Conservation (phyloP, 2,113 vertebrate genomes). For the Brachyhypopomus gauderio region DNA sequence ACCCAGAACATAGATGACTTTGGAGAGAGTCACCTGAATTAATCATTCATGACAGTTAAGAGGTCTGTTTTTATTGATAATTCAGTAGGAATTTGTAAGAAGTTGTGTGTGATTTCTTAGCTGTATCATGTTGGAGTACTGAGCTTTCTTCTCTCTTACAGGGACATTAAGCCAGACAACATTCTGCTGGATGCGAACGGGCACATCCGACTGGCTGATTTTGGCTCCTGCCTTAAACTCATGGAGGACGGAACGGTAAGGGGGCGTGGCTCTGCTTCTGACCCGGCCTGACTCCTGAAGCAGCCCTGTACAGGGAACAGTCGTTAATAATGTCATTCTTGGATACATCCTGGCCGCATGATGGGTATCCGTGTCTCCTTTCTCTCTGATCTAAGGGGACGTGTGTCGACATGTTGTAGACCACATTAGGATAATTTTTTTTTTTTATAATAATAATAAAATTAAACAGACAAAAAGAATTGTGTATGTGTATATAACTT, state of each 20-base stretch:
- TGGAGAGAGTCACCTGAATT: neutral
- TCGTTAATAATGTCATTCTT: neutral
- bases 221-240: constrained; percentile 97
- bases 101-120: neutral
- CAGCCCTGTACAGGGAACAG: neutral
- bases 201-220: constrained; percentile 98
- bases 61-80: too few species aligned
- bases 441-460: too few species aligned
- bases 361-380: neutral
- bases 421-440: too few species aligned
- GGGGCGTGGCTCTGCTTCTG: neutral
- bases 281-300: neutral
- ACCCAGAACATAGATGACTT: constrained; percentile 3
- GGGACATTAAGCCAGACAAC: constrained; percentile 98
- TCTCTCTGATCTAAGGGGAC: neutral
- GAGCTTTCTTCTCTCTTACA: constrained; percentile 56
- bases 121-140: neutral
- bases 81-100: too few species aligned
- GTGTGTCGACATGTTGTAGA: neutral
- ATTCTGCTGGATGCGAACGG: constrained; percentile 98
- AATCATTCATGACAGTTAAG: neutral
- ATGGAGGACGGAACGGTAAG: constrained; percentile 98
- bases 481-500: too few species aligned
- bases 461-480: too few species aligned
- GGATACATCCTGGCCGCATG: neutral